Conservation (phyloP, 2,113 vertebrate genomes). For the Oreocharis arfaki region DNA sequence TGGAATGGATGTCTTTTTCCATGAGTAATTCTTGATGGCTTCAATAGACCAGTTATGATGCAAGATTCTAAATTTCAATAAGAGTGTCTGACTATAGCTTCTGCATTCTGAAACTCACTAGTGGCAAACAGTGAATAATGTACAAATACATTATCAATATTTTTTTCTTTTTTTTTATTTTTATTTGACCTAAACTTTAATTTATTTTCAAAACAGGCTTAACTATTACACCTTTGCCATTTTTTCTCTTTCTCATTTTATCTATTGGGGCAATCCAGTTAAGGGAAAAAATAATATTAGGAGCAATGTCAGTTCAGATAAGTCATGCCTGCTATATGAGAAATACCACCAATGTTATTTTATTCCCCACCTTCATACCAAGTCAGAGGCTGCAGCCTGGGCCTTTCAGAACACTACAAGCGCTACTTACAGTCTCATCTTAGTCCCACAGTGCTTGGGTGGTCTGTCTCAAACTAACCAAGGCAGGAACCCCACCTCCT, state of each 20-base stretch:
- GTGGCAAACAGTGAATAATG: neutral
- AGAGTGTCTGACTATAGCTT: neutral
- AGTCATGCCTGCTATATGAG: neutral
- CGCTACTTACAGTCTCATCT: neutral
- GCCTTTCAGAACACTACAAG: neutral
- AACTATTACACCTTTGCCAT: neutral
- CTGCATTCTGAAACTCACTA: neutral
- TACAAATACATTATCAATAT: neutral
- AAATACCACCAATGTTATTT: neutral
- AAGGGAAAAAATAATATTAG: neutral
- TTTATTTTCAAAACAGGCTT: neutral
- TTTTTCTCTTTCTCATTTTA: neutral
- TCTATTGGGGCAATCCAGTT: neutral
- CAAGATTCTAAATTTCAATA: neutral
- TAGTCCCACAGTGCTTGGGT: slow-evolving; percentile 19
- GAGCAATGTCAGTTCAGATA: neutral
- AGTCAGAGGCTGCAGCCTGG: neutral
- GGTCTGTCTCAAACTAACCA: slow-evolving; percentile 16
- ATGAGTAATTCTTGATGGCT: neutral
- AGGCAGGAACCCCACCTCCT: neutral
- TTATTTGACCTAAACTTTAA: neutral
- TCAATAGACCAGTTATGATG: neutral
- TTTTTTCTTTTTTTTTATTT: neutral
- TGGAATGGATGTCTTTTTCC: neutral
- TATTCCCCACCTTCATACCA: neutral